Conservation (phyloP, 2,113 vertebrate species). For the Mormyrus iriodes region DNA sequence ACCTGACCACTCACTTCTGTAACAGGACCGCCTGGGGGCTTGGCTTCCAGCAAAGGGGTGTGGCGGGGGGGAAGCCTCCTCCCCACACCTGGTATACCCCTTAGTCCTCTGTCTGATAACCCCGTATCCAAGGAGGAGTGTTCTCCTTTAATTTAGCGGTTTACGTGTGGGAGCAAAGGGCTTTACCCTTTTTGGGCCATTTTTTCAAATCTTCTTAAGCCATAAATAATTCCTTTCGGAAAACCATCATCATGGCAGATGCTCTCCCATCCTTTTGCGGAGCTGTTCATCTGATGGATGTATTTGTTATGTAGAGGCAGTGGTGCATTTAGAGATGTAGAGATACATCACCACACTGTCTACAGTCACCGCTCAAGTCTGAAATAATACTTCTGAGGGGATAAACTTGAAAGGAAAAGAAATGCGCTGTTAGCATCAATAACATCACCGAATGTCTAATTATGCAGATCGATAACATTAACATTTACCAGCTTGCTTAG, state of each 20-base stretch:
- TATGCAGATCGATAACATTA: background rate
- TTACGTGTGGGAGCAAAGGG: slow-evolving; percentile 35
- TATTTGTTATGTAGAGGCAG: slow-evolving; percentile 42
- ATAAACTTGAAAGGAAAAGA: slow-evolving; percentile 16
- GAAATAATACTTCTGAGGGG: slow-evolving; percentile 13
- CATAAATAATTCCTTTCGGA: background rate
- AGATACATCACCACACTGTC: slow-evolving; percentile 11
- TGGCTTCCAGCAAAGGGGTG: slow-evolving; percentile 20
- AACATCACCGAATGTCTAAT: background rate
- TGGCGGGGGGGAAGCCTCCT: slow-evolving; percentile 32
- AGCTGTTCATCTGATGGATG: slow-evolving; percentile 24
- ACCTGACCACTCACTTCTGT: slow-evolving; percentile 47
- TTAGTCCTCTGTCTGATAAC: slow-evolving; percentile 47
- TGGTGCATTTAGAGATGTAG: slow-evolving; percentile 20
- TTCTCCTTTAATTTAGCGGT: slow-evolving; percentile 37
- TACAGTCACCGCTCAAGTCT: slow-evolving; percentile 40
- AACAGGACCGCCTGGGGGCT: slow-evolving; percentile 61
- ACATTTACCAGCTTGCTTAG: background rate
- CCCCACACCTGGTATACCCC: slow-evolving; percentile 45
- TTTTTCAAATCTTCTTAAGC: background rate
- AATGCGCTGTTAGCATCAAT: slow-evolving; percentile 32
- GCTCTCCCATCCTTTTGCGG: background rate
- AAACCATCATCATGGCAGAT: slow-evolving; percentile 33
- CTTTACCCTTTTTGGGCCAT: slow-evolving; percentile 23
- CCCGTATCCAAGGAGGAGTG: slow-evolving; percentile 52